Base-by-base conservation (phyloP, 2,113 vertebrate species). In the Syngnathoides biaculeatus region DNA sequence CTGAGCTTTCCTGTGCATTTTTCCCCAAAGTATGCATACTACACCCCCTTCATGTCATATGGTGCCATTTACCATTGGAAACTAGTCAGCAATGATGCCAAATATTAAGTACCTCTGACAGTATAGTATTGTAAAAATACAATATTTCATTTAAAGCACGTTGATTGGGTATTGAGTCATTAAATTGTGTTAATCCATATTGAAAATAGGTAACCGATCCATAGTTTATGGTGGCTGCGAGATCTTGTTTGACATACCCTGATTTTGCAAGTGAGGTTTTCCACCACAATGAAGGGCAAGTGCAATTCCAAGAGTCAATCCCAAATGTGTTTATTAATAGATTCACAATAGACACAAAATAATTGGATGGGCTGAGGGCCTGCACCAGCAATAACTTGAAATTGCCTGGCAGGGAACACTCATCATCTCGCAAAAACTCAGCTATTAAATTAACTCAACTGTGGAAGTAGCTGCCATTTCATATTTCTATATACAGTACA, bases 401-500 rank as follows among this genome's bases (percentile, higher is more conserved):
- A 52, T 27, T 26, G 48, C 30, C 56, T 50, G 30, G 67, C 45
- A 14, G 35, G 39, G 57, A 66, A 67, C 66, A 67, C 65, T 39
- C 43, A 64, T 62, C 27, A 50, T 13, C 45, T 48, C 72, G 27
- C 42, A 73, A 12, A 47, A 65, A 39, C 24, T 38, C 30, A 66
- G 24, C 59, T 2, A 1, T 12, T 0, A 7, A 60, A 71, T 24
- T 42, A 15, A 12, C 57, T 48, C 19, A 72, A 47, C 57, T 61
- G 71, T 72, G 47, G 79, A 82, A 81, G 45, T 85, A 89, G 84
- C 87, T 89, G 84, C 87, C 87, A 62, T 69, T 78, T 71, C 63
- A 47, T 81, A 65, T 62, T 35, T 35, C 22, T 7, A 24, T 38
- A 43, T 42, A 57, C 55, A 57, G n/a, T 52, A 9, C 20, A 52